Conservation (phyloP, 2,888 invertebrate genomes). For the Mythimna vitellina region DNA sequence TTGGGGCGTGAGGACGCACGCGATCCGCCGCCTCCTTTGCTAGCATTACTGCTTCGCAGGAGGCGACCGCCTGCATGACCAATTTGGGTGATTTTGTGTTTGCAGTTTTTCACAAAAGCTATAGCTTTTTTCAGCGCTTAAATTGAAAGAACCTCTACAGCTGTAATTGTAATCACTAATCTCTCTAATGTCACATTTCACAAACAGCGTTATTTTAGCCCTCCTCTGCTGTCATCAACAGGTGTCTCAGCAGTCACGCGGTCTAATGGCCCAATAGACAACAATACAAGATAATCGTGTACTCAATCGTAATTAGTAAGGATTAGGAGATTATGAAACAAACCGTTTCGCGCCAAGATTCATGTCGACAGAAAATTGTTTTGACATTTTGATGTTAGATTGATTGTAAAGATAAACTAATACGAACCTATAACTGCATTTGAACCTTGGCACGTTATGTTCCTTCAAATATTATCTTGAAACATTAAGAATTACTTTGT, state of each 20-base stretch:
- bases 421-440: conserved; percentile 28
- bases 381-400: conserved; percentile 32
- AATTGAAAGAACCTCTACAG: not conserved
- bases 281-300: conserved; percentile 51
- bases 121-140: not conserved
- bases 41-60: no score
- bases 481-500: conserved; percentile 12
- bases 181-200: not conserved
- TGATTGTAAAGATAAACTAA: conserved; percentile 11
- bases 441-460: conserved; percentile 3
- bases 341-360: conserved; percentile 42
- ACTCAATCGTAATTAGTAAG: conserved; percentile 53
- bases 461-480: not conserved
- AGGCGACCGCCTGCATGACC: no score
- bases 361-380: conserved; percentile 31
- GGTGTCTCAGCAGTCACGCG: conserved; percentile 51
- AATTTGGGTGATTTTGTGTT: not conserved
- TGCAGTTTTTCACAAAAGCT: not conserved
- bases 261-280: conserved; percentile 65
- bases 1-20: no score
- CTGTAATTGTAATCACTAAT: not conserved
- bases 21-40: no score
- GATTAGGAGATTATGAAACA: conserved; percentile 51
- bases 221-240: conserved; percentile 21
- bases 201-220: conserved; percentile 11